phyloP scores from a whole-genome alignment of 1,140 invertebrate genomes.

The Conopomorpha cramerella region DNA sequence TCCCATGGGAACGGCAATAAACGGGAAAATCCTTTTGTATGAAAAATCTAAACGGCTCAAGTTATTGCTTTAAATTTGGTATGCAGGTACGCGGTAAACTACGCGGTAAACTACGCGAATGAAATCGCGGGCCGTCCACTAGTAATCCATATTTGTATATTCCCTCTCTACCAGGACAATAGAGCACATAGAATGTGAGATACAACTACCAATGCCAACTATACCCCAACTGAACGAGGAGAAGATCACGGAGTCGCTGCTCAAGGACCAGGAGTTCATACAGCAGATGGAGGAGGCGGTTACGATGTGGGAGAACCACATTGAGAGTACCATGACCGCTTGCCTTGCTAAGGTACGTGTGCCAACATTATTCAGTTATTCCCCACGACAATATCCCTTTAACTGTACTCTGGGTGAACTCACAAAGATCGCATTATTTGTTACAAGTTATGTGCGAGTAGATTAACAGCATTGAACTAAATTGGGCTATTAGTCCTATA shows the following conservation, averaged over 20 bases:
- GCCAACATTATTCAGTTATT: slow-evolving; percentile 5
- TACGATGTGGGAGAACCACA: slow-evolving; percentile 67
- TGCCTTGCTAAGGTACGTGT: slow-evolving; percentile 60
- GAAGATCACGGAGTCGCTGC: slow-evolving; percentile 42
- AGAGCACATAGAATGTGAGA: slow-evolving; percentile 70
- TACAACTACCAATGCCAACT: slow-evolving; percentile 66
- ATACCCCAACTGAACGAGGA: slow-evolving; percentile 61
- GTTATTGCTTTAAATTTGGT: too few species aligned
- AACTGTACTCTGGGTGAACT: too few species aligned
- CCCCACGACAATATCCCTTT: too few species aligned
- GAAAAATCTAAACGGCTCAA: too few species aligned
- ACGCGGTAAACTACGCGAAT: not conserved
- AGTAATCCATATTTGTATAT: slow-evolving; percentile 1
- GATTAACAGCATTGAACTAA: too few species aligned
- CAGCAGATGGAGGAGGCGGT: slow-evolving; percentile 67
- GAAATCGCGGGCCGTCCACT: not conserved
- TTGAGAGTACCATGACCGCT: slow-evolving; percentile 60
- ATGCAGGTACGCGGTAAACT: not conserved
- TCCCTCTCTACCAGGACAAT: slow-evolving; percentile 59
- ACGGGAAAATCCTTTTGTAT: too few species aligned
- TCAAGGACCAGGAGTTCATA: slow-evolving; percentile 56
- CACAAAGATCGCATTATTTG: too few species aligned
- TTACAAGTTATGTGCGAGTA: too few species aligned
- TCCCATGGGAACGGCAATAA: not conserved
- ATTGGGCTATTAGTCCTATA: too few species aligned